Base-by-base conservation (phyloP, 1,140 invertebrate species). In the Drosophila neocordata region DNA sequence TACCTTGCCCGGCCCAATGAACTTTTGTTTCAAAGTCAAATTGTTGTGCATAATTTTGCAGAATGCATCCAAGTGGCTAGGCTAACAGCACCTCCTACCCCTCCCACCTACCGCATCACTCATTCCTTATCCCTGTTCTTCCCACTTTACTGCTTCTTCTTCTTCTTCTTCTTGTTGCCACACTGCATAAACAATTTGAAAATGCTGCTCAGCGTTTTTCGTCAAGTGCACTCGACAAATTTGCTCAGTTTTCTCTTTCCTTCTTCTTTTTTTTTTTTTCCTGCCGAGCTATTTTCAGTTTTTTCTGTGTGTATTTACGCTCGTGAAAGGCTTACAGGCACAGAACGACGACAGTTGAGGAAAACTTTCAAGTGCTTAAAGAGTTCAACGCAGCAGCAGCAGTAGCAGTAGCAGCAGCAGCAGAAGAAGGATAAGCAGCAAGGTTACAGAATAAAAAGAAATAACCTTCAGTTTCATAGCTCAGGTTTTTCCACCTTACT, bases 1-100 rank as follows among this genome's bases (percentile, higher is more conserved):
- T 60, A 60, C 58, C 58, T 38, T 60, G 38, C 58, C 41, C 41
- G 41, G 64, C 59, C 64, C 65, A 76, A 74, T 69, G 64, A 67
- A 67, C 77, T 76, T 83, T 79, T 84, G 72, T 88, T 88, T 79
- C 83, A 79, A 82, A 82, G 72, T 88, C 83, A 87, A 87, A 87
- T 79, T 88, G 78, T 82, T 88, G 78, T 70, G 75, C 82, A 88
- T 77, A 88, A 88, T 79, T 87, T 88, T 62, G 78, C 62, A 35
- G 22, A 37, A 77, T 63, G 77, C 77, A 85, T 60, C 73, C 80
- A 84, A 84, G 80, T 84, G 80, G 80, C 81, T 82, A 77, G 69
- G 85, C 81, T 85, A 85, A 77, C 81, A 72, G 67, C 79, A 59
- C 59, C 41, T 58, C 18, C 52, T 38, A n/a, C n/a, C n/a, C 64